These are phyloP conservation scores for Melanotaenia parkinsoni DNA, from an alignment of 2,797 vertebrate genomes.

Conservation along the genomic window DNA sequence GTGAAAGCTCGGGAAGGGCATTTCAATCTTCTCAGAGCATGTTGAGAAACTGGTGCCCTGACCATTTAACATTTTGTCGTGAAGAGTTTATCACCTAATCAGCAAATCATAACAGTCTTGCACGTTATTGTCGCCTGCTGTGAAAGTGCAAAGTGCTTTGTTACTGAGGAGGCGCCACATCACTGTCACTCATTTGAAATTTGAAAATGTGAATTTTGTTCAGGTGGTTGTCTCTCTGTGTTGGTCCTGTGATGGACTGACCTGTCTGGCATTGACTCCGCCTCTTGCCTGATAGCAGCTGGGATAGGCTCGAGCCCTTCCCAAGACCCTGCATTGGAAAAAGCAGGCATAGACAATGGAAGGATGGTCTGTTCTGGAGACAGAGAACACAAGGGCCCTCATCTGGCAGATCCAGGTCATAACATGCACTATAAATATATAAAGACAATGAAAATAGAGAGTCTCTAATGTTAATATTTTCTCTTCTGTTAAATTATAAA, in stretches of 20 bases:
- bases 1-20: not conserved
- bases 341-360: not conserved
- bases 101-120: not conserved
- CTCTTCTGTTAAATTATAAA: not conserved
- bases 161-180: not conserved
- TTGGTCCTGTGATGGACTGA: not conserved
- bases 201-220: not conserved
- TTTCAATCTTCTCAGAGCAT: not conserved
- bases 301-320: not conserved
- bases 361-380: not conserved
- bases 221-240: not conserved
- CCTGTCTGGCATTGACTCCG: not conserved
- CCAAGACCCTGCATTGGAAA: not conserved
- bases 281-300: not conserved
- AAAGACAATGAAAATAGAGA: not conserved
- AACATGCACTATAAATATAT: not conserved
- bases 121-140: constrained; percentile 9
- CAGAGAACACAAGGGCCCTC: constrained; percentile 14
- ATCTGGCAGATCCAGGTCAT: constrained; percentile 16
- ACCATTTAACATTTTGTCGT: not conserved
- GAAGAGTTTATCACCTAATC: constrained; percentile 13
- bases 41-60: not conserved
- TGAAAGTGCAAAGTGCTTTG: constrained; percentile 9
- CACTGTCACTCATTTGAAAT: not conserved
- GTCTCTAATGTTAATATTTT: not conserved